These are phyloP conservation scores for Lepus townsendii DNA, from an alignment of 2,797 vertebrate genomes.

Conservation along the genomic window DNA sequence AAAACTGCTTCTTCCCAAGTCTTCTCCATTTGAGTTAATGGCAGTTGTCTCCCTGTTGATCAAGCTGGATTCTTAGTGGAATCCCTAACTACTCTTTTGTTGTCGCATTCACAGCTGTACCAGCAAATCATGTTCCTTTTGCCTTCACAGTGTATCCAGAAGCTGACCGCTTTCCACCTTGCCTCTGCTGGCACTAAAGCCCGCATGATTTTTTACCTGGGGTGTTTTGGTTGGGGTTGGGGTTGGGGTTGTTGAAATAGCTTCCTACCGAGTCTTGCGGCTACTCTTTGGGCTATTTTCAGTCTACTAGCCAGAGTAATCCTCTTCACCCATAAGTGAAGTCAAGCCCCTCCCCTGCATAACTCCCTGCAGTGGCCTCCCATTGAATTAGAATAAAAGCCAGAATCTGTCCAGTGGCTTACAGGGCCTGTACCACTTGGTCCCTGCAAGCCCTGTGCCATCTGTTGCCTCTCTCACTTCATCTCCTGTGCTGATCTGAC, in stretches of 20 bases:
- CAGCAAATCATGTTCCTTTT: not conserved
- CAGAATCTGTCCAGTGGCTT: not conserved
- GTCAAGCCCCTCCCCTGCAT: not conserved
- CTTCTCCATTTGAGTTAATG: not conserved
- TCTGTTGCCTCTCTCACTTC: not conserved
- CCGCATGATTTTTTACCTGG: not conserved
- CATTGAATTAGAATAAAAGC: constrained; percentile 4
- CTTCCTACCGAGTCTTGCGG: not conserved
- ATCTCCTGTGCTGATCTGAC: not conserved
- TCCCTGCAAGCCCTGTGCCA: not conserved
- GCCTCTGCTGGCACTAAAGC: not conserved
- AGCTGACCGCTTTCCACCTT: not conserved
- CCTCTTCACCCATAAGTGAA: not conserved
- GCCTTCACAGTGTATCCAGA: not conserved
- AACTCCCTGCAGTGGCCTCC: not conserved
- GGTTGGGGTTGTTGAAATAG: not conserved
- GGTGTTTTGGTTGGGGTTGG: too few species aligned
- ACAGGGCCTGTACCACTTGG: not conserved
- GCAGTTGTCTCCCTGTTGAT: not conserved
- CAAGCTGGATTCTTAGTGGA: not conserved
- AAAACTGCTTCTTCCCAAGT: not conserved
- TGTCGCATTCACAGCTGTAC: not conserved
- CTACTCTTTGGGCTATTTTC: not conserved
- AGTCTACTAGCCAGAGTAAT: not conserved
- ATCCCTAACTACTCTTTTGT: not conserved